Evolutionary conservation across 1,140 invertebrate species (phyloP), one percentile per base, ranked within the genome.

Genomic region (Mesaphorura yosii): DNA sequence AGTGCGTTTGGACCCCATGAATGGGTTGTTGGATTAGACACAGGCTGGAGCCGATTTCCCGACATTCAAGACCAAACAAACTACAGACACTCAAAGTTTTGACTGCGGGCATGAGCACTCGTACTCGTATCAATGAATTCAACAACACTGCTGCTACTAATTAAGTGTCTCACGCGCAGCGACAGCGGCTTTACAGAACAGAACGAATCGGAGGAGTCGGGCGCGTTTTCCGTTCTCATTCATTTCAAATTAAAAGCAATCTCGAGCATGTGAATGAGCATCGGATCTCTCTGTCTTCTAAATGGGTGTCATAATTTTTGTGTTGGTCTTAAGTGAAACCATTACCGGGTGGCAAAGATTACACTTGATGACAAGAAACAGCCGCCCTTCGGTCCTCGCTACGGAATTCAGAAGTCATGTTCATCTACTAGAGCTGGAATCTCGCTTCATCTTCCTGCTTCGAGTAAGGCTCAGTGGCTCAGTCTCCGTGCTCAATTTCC

Each of bases 241-340:
- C 17, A 12, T 12, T 37, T 37, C 17, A 12, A 17, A 37, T 37
- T 37, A 12, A 17, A 37, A 37, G 12, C 12, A 37, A 37, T 12
- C 12, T 37, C n/a, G 34, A 37, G 17, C 12, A 37, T 17, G 34
- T 12, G 17, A 37, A 17, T 12, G 17, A 37, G 34, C 34, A 17
- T 37, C 34, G 12, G 34, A 37, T 12, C 12, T 37, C 34, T 17
- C 17, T 37, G 12, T 37, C 34, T 37, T 37, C 48, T 38, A 51
- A 56, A 56, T 56, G 48, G 54, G 25, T 31, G 28, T 56, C 54
- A 56, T 56, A 56, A 56, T 51, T 56, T 51, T 56, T 46, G n/a
- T n/a, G n/a, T n/a, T n/a, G n/a, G n/a, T 34, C 31, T 42, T 56
- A 56, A 56, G 54, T 56, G 54, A 56, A 56, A 22, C 48, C 48